These are phyloP conservation scores for Drosophila azteca DNA, from an alignment of 1,140 invertebrate species.

Conservation along the genomic window DNA sequence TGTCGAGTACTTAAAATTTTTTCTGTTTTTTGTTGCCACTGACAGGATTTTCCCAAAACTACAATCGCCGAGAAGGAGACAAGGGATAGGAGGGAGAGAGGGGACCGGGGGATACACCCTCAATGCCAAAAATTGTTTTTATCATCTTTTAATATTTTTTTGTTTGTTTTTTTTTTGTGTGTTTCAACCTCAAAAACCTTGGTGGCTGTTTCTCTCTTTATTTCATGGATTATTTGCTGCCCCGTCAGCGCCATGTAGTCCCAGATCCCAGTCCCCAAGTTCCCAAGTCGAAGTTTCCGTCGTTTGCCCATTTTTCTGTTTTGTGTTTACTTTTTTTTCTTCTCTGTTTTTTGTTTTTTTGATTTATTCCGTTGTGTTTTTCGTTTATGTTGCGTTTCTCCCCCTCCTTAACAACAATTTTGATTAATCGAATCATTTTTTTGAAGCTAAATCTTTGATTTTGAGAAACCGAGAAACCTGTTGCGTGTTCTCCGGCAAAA, in stretches of 20 bases:
- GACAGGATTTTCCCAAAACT: slow-evolving; percentile 62
- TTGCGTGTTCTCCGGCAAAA: slow-evolving; percentile 13
- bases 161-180: slow-evolving; percentile 1
- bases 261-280: neutral
- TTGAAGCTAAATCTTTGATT: neutral
- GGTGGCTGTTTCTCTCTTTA: slow-evolving; percentile 38
- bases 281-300: neutral
- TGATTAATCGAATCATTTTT: slow-evolving; percentile 38
- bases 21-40: slow-evolving; percentile 22
- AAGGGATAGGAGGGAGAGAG: neutral
- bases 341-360: slow-evolving; percentile 2
- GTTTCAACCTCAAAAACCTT: slow-evolving; percentile 35
- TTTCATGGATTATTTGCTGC: slow-evolving; percentile 13
- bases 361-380: slow-evolving; percentile 30
- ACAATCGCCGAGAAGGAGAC: neutral
- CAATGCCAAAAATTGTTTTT: slow-evolving; percentile 31
- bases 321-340: slow-evolving; percentile 33
- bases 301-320: slow-evolving; percentile 25
- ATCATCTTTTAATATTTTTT: neutral
- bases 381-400: slow-evolving; percentile 47
- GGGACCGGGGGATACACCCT: neutral
- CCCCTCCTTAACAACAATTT: slow-evolving; percentile 12
- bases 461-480: slow-evolving; percentile 4
- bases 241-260: slow-evolving; percentile 37
- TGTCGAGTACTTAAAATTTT: slow-evolving; percentile 43